Base-by-base conservation (phyloP, 2,113 vertebrate species). In the Grammatotria lemairii region DNA sequence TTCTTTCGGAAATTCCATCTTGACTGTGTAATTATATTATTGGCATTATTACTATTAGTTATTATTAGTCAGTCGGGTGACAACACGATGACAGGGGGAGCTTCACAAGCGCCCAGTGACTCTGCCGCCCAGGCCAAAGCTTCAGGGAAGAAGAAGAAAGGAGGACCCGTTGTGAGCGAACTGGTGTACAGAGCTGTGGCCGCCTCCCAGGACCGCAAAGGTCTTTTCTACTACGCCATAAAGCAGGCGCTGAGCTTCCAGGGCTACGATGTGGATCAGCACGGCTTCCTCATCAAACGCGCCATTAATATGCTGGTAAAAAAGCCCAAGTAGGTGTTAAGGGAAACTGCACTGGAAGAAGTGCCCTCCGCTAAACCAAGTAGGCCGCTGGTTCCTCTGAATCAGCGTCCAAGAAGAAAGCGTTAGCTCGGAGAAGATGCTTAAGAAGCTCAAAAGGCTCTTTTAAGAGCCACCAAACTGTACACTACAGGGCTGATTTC, bases 201-300 rank as follows among this genome's bases (percentile, higher is more conserved):
- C 3, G 70, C 31, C 1, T 88, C 70, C 26, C 54, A 90, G 31
- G 83, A 83, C 3, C 16, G 38, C 2, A 83, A 80, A 21, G 86
- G 86, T 2, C 5, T 85, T 1, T 90, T 83, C 1, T 31, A 14
- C 7, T 9, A 31, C 0, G 63, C 83, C 3, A 14, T 83, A 45
- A 90, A 80, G 83, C 85, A 54, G 70, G 4, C 16, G 1, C 45
- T 87, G 23, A 7, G 7, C 3, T 79, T 21, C 8, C 11, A 26
- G 2, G 78, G 85, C 14, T 90, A 87, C 85, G 55, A 82, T 8
- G 82, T 87, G 85, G 82, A 90, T 7, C 45, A 85, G 16, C 75
- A 85, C 19, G 14, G 21, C 13, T 17, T 16, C 26, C 75, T 31
- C 21, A 1, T 90, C 11, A 57, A 49, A 2, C 38, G 65, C 9